These are phyloP conservation scores for Phrynocephalus forsythii DNA, from an alignment of 2,797 vertebrate species.

Conservation along the genomic window DNA sequence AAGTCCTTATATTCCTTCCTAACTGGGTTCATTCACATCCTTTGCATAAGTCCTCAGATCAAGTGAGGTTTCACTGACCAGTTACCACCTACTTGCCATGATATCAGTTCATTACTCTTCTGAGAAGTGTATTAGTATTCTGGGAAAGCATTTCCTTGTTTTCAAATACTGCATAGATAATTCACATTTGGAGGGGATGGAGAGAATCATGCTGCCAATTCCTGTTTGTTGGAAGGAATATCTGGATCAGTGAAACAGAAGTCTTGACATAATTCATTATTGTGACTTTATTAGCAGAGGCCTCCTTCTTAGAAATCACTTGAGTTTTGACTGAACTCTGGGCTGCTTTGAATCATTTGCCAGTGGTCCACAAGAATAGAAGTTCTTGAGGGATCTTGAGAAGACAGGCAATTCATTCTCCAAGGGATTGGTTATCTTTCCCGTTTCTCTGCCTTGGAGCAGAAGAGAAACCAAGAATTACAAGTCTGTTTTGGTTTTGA, in stretches of 20 bases:
- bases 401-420: not conserved
- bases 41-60: not conserved
- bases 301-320: not conserved
- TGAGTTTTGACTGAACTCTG: not conserved
- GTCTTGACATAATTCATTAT: not conserved
- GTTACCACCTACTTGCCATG: not conserved
- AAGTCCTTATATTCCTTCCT: not conserved
- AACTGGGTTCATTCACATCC: not conserved
- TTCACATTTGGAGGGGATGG: not conserved
- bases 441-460: no score
- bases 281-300: not conserved
- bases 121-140: not conserved
- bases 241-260: not conserved
- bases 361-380: not conserved
- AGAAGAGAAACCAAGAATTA: no score
- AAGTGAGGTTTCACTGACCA: not conserved
- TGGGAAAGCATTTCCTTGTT: not conserved
- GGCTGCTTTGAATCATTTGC: not conserved
- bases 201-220: not conserved
- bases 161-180: constrained; percentile 48
- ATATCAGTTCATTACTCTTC: not conserved
- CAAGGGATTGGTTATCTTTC: not conserved
- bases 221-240: not conserved
- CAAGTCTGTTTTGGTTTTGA: no score
- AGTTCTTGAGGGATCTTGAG: not conserved